phyloP scores from a whole-genome alignment of 2,797 vertebrate genomes.

The Darevskia nairensis region DNA sequence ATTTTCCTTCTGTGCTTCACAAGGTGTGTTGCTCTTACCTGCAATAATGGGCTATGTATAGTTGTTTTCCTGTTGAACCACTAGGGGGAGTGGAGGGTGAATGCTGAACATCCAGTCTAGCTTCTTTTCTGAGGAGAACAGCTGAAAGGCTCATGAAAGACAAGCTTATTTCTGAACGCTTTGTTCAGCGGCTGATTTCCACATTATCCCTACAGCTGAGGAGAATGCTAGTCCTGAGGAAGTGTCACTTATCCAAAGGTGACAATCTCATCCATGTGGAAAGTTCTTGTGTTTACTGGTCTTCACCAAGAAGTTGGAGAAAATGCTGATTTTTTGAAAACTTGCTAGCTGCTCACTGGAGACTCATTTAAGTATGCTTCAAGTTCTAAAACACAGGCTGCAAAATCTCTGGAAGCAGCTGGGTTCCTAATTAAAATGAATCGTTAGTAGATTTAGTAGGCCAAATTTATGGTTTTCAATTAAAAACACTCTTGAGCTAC shows the following conservation, averaged over 20 bases:
- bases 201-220: no score
- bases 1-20: not conserved
- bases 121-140: not conserved
- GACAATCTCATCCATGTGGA: constrained; percentile 28
- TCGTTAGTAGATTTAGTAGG: constrained; percentile 83
- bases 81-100: constrained; percentile 30
- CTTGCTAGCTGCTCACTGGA: constrained; percentile 73
- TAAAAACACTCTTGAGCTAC: constrained; percentile 59
- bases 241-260: constrained; percentile 28
- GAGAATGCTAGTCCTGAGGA: not conserved
- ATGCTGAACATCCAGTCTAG: not conserved
- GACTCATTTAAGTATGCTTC: constrained; percentile 80
- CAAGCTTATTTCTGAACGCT: not conserved
- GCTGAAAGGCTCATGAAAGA: not conserved
- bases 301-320: constrained; percentile 72
- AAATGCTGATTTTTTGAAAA: constrained; percentile 75
- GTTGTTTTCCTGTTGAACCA: not conserved
- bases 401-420: constrained; percentile 83
- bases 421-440: constrained; percentile 85
- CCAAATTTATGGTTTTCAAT: constrained; percentile 82
- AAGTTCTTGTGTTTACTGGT: constrained; percentile 51
- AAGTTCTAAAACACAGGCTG: constrained; percentile 81
- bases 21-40: not conserved
- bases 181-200: not conserved
- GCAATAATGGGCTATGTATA: not conserved